Base-by-base conservation (phyloP, 2,113 vertebrate genomes). In the Amblyopsis rosae region DNA sequence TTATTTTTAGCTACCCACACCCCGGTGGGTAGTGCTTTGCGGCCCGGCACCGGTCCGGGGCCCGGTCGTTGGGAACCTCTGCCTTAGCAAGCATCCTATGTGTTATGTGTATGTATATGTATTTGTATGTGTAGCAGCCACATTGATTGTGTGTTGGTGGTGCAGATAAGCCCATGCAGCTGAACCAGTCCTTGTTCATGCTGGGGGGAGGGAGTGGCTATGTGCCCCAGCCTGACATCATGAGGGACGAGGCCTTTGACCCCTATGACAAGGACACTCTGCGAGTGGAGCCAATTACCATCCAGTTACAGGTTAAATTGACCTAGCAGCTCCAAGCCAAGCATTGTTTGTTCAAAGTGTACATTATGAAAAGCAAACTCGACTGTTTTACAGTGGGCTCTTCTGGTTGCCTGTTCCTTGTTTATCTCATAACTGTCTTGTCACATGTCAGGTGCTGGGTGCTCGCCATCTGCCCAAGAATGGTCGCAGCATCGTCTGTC, bases 401-500 rank as follows among this genome's bases (percentile, higher is more conserved):
- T 8, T 41, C 35, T 41, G 35, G 35, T 8, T 41, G 7, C 6
- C 35, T 8, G 35, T 41, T 41, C 35, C 35, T 41, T 41, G 35
- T 41, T 41, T 8, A 41, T 41, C 5, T 41, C 35, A 41, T 41
- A 5, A 41, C 35, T 41, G 35, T 41, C 7, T 45, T 46, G 6
- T 55, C 54, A 19, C 7, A 16, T 47, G 3, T 12, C 76, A 96
- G 95, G 93, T 96, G 63, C 83, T 95, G 0, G 95, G 94, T 0
- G 95, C 95, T 1, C 91, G 94, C 12, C 95, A 96, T 32, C 82
- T 96, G 4, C 95, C 95, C 19, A 95, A 95, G 79, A 95, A 94
- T 0, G 95, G 95, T 59, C 92, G 95, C 72, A 95, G 94, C 86
- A 95, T 96, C 0, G 93, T 94, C 45, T 96, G 95, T 17, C 95